These are phyloP conservation scores for Nematopogon swammerdamellus DNA, from an alignment of 2,888 invertebrate species.

Conservation along the genomic window DNA sequence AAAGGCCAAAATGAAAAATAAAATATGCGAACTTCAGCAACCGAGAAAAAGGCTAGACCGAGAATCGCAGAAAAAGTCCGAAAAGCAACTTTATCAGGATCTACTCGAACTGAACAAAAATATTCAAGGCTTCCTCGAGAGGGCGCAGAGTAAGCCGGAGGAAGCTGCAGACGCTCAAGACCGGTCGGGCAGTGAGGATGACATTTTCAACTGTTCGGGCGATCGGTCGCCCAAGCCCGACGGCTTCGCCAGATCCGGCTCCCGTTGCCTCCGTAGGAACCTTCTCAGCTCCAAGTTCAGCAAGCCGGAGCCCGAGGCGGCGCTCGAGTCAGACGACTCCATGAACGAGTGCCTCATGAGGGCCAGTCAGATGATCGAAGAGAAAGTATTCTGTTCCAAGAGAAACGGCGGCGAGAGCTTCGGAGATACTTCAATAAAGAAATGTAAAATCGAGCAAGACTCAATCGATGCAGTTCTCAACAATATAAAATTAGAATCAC, in stretches of 20 bases:
- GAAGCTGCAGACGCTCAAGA: conserved; percentile 3
- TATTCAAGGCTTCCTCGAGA: conserved; percentile 31
- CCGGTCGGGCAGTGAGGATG: conserved; percentile 36
- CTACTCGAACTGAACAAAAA: conserved; percentile 43
- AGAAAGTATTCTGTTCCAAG: conserved; percentile 25
- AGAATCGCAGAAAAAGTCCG: conserved; percentile 29
- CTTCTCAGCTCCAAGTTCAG: conserved; percentile 40
- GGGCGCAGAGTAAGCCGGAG: conserved; percentile 16
- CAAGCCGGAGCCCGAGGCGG: conserved; percentile 33
- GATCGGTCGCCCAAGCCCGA: conserved; percentile 37
- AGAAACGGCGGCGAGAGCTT: not conserved
- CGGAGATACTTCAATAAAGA: conserved; percentile 6
- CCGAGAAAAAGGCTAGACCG: conserved; percentile 29
- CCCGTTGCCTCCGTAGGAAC: conserved; percentile 36
- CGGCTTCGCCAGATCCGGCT: conserved; percentile 21
- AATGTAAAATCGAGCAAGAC: conserved; percentile 31
- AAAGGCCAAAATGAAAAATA: conserved; percentile 22
- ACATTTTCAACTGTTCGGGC: conserved; percentile 32
- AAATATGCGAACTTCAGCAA: conserved; percentile 26
- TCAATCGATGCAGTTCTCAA: conserved; percentile 40
- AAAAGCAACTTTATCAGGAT: conserved; percentile 40
- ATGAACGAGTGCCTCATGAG: conserved; percentile 48
- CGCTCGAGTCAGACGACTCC: conserved; percentile 47
- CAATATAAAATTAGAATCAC: conserved; percentile 36
- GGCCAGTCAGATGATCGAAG: conserved; percentile 47